These are phyloP conservation scores for Sycophila texana DNA, from an alignment of 2,888 invertebrate genomes.

Conservation along the genomic window DNA sequence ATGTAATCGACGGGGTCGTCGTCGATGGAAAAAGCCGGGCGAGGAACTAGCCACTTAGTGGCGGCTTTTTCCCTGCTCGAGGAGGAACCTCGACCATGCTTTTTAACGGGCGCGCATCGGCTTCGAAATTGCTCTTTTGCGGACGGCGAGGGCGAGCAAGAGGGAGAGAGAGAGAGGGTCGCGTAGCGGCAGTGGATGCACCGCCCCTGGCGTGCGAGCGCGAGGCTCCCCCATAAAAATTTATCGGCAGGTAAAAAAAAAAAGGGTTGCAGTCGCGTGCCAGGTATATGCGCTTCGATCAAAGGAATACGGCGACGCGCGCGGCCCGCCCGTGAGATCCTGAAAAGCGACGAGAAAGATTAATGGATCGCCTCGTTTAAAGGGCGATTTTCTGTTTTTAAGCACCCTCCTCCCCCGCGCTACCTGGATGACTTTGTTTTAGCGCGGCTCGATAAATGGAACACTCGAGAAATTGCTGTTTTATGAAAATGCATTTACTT, in stretches of 20 bases:
- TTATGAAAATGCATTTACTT: background rate
- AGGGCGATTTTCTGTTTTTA: constrained; percentile 13
- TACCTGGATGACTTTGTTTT: background rate
- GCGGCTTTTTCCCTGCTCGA: constrained; percentile 2
- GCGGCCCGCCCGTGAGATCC: background rate
- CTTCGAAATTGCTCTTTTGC: constrained; percentile 1
- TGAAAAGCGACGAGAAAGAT: constrained; percentile 25
- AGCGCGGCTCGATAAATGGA: constrained; percentile 18
- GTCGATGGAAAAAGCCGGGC: constrained; percentile 21
- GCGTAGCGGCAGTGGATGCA: no score
- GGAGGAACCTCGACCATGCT: background rate
- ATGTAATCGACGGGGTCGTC: constrained; percentile 37
- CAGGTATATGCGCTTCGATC: constrained; percentile 16
- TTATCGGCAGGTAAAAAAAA: constrained; percentile 35
- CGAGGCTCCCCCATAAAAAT: constrained; percentile 23
- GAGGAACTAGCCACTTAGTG: background rate
- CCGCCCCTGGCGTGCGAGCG: no score
- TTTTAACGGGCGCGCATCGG: background rate
- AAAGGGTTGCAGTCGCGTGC: background rate
- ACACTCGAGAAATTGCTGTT: background rate
- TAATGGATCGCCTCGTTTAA: constrained; percentile 33
- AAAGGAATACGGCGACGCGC: constrained; percentile 22
- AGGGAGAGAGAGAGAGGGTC: background rate
- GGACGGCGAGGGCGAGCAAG: no score
- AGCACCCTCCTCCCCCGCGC: background rate